These are phyloP conservation scores for Rhyacophila evoluta DNA, from an alignment of 2,888 invertebrate species.

Conservation along the genomic window DNA sequence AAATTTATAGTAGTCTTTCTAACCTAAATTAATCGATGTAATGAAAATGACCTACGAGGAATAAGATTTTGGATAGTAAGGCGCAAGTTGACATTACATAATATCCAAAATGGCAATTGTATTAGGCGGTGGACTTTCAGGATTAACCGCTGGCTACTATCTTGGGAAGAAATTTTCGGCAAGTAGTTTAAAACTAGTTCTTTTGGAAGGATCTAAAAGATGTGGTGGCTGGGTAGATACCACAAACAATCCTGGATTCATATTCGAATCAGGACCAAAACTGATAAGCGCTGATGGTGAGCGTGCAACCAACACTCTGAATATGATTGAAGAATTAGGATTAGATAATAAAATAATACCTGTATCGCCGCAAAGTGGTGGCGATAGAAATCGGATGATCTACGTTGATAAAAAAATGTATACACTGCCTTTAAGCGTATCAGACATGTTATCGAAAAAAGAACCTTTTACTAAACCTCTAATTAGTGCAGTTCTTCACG, in stretches of 20 bases:
- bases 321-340: conserved; percentile 81
- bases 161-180: conserved; percentile 73
- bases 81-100: no score
- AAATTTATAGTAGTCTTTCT: no score
- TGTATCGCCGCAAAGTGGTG: conserved; percentile 74
- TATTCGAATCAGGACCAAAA: conserved; percentile 91
- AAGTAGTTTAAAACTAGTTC: conserved; percentile 64
- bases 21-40: no score
- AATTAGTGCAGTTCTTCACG: conserved; percentile 73
- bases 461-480: conserved; percentile 84
- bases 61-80: no score
- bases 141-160: conserved; percentile 89
- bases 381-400: conserved; percentile 84
- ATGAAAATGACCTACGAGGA: no score
- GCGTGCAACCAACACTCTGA: conserved; percentile 82
- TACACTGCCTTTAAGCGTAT: conserved; percentile 76
- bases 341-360: conserved; percentile 74
- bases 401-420: conserved; percentile 80
- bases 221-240: conserved; percentile 93
- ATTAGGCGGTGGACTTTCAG: conserved; percentile 90
- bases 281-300: conserved; percentile 82
- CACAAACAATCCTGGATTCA: conserved; percentile 72
- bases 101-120: conserved; percentile 79
- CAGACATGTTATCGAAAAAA: conserved; percentile 72
- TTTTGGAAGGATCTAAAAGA: conserved; percentile 80